A percentile compares a stretch with the other conserved stretches of the same genome.
These are phyloP conservation scores for Drosophila ustulata DNA, from an alignment of 2,888 invertebrate genomes.

Conservation along the genomic window DNA sequence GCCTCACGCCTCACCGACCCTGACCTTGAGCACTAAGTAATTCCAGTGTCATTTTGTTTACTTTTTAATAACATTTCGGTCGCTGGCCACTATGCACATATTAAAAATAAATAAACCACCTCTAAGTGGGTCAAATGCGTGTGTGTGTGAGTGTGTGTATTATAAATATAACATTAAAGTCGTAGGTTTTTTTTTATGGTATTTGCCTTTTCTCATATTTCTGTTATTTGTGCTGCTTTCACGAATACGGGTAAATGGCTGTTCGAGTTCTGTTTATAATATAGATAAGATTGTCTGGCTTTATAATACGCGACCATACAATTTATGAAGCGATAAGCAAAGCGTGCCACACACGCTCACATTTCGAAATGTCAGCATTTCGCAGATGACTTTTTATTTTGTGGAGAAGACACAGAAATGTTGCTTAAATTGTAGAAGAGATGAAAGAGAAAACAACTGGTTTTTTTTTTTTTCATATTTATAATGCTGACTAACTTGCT, in stretches of 20 bases:
- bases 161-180: conserved; percentile 36
- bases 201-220: conserved; percentile 3
- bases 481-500: background rate
- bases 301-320: conserved; percentile 24
- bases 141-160: background rate
- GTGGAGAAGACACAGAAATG: too few relatives aligned
- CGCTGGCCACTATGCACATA: conserved; percentile 14
- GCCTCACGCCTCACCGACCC: background rate
- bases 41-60: conserved; percentile 41
- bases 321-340: conserved; percentile 39
- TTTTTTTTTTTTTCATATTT: too few relatives aligned
- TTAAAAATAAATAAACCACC: conserved; percentile 32
- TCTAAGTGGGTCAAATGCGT: conserved; percentile 51
- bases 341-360: conserved; percentile 25
- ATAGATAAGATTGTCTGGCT: conserved; percentile 41
- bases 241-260: conserved; percentile 12
- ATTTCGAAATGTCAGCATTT: conserved; percentile 6
- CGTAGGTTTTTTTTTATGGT: background rate
- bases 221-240: conserved; percentile 10
- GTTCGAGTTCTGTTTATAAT: conserved; percentile 8
- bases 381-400: background rate
- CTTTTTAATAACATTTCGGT: conserved; percentile 24
- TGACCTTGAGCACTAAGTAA: conserved; percentile 35
- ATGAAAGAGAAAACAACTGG: background rate
- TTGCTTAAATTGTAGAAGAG: background rate